These are phyloP conservation scores for Probosciger aterrimus DNA, from an alignment of 2,113 vertebrate species.

Conservation along the genomic window DNA sequence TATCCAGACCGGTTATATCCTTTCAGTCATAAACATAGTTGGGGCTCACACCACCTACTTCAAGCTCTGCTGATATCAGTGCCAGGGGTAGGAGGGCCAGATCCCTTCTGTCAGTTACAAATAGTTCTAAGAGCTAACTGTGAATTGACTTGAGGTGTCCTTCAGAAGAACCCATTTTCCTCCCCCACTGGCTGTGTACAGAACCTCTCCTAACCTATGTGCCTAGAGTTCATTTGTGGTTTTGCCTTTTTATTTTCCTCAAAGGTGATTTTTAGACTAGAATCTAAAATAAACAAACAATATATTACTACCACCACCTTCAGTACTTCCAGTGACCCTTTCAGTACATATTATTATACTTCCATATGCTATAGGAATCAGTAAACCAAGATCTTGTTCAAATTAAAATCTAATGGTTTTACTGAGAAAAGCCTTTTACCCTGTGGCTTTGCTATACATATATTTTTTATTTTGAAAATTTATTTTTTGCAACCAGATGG, in stretches of 20 bases:
- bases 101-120: not conserved
- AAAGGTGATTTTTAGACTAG: not conserved
- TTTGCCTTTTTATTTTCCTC: not conserved
- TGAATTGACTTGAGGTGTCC: not conserved
- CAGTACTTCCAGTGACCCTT: not conserved
- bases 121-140: not conserved
- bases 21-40: not conserved
- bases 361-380: not conserved
- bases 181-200: not conserved
- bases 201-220: not conserved
- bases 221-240: not conserved
- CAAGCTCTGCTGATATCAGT: not conserved
- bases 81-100: not conserved
- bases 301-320: not conserved
- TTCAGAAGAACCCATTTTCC: not conserved
- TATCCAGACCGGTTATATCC: not conserved
- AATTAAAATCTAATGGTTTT: not conserved
- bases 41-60: not conserved
- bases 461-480: constrained; percentile 1
- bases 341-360: not conserved
- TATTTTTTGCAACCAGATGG: constrained; percentile 61
- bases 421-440: not conserved
- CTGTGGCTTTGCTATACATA: not conserved
- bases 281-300: not conserved
- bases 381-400: not conserved